A percentile compares a stretch with the other conserved stretches of the same genome.
Conservation (phyloP, 35 echinoderm and acorn worm genomes). For the Diadema setosum region DNA sequence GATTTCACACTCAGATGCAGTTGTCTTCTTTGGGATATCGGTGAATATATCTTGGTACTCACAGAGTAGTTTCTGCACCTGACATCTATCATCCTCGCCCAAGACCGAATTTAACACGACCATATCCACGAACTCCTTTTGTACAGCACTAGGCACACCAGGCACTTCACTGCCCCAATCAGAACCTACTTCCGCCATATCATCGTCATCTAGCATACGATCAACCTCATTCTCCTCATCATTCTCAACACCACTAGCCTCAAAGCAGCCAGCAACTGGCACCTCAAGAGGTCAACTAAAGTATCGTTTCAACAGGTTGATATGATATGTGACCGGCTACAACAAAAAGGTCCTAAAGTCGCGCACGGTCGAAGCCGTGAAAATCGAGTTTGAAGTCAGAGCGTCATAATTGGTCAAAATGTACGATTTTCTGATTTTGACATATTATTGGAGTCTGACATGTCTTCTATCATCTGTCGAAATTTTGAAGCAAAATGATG, state of each 20-base stretch:
- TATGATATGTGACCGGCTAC: conserved; percentile 59
- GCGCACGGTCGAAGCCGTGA: too few relatives aligned
- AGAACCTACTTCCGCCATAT: not conserved
- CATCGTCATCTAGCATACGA: not conserved
- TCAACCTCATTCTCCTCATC: not conserved
- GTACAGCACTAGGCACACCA: not conserved
- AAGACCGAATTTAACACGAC: too few relatives aligned
- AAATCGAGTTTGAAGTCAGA: too few relatives aligned
- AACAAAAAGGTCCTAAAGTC: too few relatives aligned
- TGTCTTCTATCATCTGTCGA: too few relatives aligned
- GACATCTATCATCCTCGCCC: too few relatives aligned
- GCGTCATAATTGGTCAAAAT: too few relatives aligned
- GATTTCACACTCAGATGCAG: not conserved
- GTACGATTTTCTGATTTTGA: too few relatives aligned
- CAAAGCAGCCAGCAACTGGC: not conserved
- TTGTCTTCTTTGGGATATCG: not conserved
- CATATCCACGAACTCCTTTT: not conserved
- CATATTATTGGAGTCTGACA: too few relatives aligned
- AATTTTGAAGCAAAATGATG: too few relatives aligned
- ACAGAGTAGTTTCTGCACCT: too few relatives aligned
- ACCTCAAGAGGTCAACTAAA: not conserved
- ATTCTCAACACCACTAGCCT: not conserved
- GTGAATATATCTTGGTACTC: not conserved
- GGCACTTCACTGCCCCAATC: not conserved
- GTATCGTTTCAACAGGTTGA: conserved; percentile 70